These are phyloP conservation scores for Orycteropus afer DNA, from an alignment of 2,113 vertebrate species.

Conservation along the genomic window DNA sequence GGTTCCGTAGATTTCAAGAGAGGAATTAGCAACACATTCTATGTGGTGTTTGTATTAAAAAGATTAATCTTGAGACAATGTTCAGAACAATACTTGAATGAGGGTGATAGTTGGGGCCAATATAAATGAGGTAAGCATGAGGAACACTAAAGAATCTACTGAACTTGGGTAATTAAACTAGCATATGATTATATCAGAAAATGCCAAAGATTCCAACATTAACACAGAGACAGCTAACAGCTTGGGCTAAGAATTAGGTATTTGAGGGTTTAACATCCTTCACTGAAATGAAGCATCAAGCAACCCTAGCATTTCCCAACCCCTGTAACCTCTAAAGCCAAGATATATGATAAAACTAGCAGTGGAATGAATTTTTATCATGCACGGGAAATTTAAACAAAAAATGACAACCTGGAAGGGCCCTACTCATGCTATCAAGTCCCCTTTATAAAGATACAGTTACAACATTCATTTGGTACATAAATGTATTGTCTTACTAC, in stretches of 20 bases:
- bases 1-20: constrained; percentile 47
- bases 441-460: constrained; percentile 74
- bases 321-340: constrained; percentile 42
- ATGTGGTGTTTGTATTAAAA: constrained; percentile 35
- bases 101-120: background rate
- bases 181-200: constrained; percentile 39
- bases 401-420: constrained; percentile 64
- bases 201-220: constrained; percentile 45
- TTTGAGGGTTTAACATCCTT: constrained; percentile 7
- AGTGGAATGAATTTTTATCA: constrained; percentile 64
- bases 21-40: constrained; percentile 17
- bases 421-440: constrained; percentile 67
- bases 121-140: constrained; percentile 18
- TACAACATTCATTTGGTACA: constrained; percentile 70
- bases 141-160: constrained; percentile 23
- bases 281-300: background rate
- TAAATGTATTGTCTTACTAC: constrained; percentile 71
- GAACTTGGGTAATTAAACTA: constrained; percentile 25
- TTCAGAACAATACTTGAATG: constrained; percentile 27
- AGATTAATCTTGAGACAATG: constrained; percentile 30
- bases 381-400: constrained; percentile 70
- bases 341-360: constrained; percentile 72
- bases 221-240: constrained; percentile 37
- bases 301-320: constrained; percentile 38
- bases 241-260: constrained; percentile 35